Evolutionary conservation across 1,140 invertebrate genomes (phyloP).

Genomic region (Thaumetopoea pityocampa): DNA sequence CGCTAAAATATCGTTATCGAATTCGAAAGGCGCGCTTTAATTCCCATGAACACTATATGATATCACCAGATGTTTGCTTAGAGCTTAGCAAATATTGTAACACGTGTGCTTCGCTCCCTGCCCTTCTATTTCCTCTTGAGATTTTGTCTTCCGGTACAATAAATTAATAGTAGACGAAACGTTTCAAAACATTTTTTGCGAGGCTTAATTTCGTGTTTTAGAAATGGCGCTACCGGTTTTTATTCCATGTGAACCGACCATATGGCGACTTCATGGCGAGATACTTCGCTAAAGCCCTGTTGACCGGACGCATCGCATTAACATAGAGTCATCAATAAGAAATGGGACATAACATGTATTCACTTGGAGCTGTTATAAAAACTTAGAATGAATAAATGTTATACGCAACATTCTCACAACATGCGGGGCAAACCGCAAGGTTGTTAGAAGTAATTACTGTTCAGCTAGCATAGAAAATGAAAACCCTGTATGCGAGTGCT

Average conservation of each 20-base stretch:
- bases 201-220: constrained; percentile 39
- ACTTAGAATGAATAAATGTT: constrained; percentile 60
- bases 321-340: constrained; percentile 36
- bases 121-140: constrained; percentile 71
- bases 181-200: constrained; percentile 46
- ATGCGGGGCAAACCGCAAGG: constrained; percentile 64
- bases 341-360: constrained; percentile 48
- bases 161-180: constrained; percentile 58
- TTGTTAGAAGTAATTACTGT: constrained; percentile 66
- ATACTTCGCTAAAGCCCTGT: constrained; percentile 21
- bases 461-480: constrained; percentile 42
- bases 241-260: constrained; percentile 29
- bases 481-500: constrained; percentile 48
- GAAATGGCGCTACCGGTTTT: constrained; percentile 39
- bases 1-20: neutral
- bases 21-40: constrained; percentile 12
- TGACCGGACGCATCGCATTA: constrained; percentile 54
- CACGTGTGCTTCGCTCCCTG: constrained; percentile 62
- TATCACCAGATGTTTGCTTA: constrained; percentile 64
- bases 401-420: constrained; percentile 56
- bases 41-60: constrained; percentile 43
- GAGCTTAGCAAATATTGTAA: constrained; percentile 72
- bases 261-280: constrained; percentile 32
- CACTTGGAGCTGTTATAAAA: constrained; percentile 42
- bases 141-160: constrained; percentile 70